A percentile compares a stretch with the other conserved stretches of the same genome.
phyloP scores from a whole-genome alignment of 2,113 vertebrate species.

The Aramus guarauna region DNA sequence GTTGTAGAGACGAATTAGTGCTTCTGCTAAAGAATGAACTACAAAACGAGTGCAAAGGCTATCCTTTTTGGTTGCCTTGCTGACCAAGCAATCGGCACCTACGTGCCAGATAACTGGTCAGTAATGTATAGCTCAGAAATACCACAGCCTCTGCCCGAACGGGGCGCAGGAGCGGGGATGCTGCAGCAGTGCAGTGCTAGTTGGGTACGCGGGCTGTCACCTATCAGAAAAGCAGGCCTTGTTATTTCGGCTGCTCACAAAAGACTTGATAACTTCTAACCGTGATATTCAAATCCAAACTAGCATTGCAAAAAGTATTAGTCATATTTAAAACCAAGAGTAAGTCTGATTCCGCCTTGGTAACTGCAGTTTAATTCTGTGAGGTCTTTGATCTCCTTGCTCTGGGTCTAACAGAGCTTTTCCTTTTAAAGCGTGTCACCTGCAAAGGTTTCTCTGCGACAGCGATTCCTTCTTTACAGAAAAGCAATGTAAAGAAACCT shows the following conservation, averaged over 20 bases:
- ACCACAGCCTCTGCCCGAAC: not conserved
- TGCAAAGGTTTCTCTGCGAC: not conserved
- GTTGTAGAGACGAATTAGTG: not conserved
- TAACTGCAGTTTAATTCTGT: not conserved
- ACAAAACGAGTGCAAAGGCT: not conserved
- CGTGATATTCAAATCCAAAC: not conserved
- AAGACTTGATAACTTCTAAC: not conserved
- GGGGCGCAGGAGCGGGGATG: not conserved
- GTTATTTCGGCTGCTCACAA: not conserved
- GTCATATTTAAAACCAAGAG: not conserved
- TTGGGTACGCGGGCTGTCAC: accelerated
- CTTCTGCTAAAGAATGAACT: not conserved
- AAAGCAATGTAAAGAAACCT: not conserved
- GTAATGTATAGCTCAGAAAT: not conserved
- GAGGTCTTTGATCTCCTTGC: not conserved
- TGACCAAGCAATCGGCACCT: not conserved
- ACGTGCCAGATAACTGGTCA: accelerated
- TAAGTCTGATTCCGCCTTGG: not conserved
- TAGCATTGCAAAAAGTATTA: not conserved
- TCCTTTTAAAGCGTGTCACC: not conserved
- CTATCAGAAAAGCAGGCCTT: not conserved
- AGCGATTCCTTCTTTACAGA: not conserved
- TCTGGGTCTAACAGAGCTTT: not conserved
- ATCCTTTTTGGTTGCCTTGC: not conserved
- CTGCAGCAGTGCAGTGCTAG: not conserved